Conservation (phyloP, 2,113 vertebrate genomes). For the Oenanthe melanoleuca region DNA sequence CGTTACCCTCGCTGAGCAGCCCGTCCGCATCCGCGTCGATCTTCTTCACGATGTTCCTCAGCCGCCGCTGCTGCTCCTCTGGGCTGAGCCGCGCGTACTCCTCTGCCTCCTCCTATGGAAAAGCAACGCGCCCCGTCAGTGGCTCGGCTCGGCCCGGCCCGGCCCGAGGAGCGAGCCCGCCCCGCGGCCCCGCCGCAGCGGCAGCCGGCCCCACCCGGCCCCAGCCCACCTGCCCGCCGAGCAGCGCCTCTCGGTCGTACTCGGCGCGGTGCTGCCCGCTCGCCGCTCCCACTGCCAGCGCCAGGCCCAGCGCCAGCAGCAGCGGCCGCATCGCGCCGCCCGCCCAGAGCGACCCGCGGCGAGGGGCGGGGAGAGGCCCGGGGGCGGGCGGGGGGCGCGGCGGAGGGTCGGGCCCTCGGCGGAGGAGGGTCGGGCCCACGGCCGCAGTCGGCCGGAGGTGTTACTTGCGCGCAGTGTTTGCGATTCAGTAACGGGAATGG, state of each 20-base stretch:
- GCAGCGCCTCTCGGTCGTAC: no score
- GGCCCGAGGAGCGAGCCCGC: no score
- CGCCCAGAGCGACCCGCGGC: no score
- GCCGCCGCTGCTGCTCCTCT: conserved; percentile 81
- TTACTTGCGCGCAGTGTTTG: accelerated
- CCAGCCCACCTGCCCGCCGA: no score
- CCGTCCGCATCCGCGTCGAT: conserved; percentile 86
- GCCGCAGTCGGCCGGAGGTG: no score
- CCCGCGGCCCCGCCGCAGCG: no score
- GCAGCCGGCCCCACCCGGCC: no score
- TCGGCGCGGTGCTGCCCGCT: no score
- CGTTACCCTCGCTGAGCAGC: conserved; percentile 83
- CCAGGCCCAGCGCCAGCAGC: no score
- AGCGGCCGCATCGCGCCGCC: no score
- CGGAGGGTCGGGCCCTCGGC: not conserved
- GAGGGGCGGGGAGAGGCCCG: no score
- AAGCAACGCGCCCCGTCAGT: not conserved
- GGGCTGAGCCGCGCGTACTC: conserved; percentile 85
- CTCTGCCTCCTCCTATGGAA: conserved; percentile 79
- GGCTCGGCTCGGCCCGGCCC: not conserved
- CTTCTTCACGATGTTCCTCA: conserved; percentile 83
- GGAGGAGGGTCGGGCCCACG: not conserved
- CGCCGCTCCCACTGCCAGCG: no score
- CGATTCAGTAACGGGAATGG: accelerated
- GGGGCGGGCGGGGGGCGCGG: not conserved